Evolutionary conservation across 1,140 invertebrate genomes (phyloP), one percentile per base, ranked within the genome.

Genomic region (Fopius arisanus): DNA sequence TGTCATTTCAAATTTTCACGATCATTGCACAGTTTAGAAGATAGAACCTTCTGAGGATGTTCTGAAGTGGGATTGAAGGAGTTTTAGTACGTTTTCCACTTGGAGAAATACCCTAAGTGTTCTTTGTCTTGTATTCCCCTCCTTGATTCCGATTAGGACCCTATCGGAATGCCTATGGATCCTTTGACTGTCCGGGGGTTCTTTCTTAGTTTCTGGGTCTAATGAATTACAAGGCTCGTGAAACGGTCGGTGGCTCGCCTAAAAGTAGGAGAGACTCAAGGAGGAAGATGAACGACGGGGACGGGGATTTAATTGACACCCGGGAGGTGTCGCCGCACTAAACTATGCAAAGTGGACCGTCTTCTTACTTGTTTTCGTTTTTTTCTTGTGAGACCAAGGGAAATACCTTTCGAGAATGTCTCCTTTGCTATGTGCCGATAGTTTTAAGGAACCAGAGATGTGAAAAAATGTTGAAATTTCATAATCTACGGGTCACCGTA

Each of bases 321-420:
- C 80, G 80, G 79, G 77, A 86, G 83, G 84, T 86, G 84, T 86
- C 82, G 77, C 78, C 80, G 79, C 78, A 81, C 79, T 78, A 83
- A 86, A 84, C 84, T 84, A 86, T 84, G 81, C 82, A 84, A 82
- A 84, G 83, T 82, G 79, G 81, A 78, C 66, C 54, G 70, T 54
- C 67, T 67, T 43, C 66, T 62, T 37, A 43, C 28, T 70, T 65
- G 16, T 62, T 67, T 31, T 70, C 33, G 65, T 69, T 28, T 33
- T 70, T 71, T 62, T 40, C 40, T 37, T 31, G 33, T 41, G 5
- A 4, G 10, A 21, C 21, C 6, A 23, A 26, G 21, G 23, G 33
- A 37, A 37, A 37, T 37, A 59, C 23, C 23, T 26, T 59, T 59
- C 2, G 19, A 3, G 12, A 62, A 62, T 26, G 1, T 21, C 5